Evolutionary conservation across 2,113 vertebrate genomes (phyloP), one percentile per base, ranked within the genome.

Genomic region (Pipa parva): DNA sequence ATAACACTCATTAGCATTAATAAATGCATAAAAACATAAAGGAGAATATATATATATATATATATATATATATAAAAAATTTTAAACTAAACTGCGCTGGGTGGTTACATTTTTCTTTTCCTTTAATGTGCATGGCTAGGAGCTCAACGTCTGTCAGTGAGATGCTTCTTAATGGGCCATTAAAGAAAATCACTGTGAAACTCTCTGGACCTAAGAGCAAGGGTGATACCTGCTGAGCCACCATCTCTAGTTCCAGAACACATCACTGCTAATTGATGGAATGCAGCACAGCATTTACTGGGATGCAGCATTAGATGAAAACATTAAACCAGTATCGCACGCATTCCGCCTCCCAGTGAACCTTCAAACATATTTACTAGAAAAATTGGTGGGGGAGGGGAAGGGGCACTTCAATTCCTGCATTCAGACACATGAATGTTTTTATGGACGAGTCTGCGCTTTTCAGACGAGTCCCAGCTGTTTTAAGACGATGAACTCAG

Each of bases 1-100:
- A 57, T 0, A 50, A 31, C 0, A 3, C 75, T 57, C 15, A 12
- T 76, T 58, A 65, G 29, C 64, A 18, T 73, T 60, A 72, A 78
- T 31, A 66, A 73, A 77, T 9, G 24, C 2, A 8, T 24, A n/a
- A 56, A 75, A 60, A 3, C 0, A 52, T 20, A 22, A 29, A 65
- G 20, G 0, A 11, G 24, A 1, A 1, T 12, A 22, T 11, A 15
- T n/a, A n/a, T n/a, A n/a, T n/a, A n/a, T n/a, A n/a, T n/a, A n/a
- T n/a, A n/a, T n/a, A n/a, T n/a, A n/a, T n/a, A n/a, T n/a, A n/a
- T n/a, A n/a, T n/a, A n/a, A n/a, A n/a, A n/a, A n/a, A n/a, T n/a
- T n/a, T n/a, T n/a, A n/a, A n/a, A n/a, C n/a, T 1, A 13, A 2
- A 5, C 27, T 12, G 18, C n/a, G 28, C 13, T 36, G 58, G n/a